A percentile compares a stretch with the other conserved stretches of the same genome.
These are phyloP conservation scores for Trematomus bernacchii DNA, from an alignment of 2,797 vertebrate genomes.

Conservation along the genomic window DNA sequence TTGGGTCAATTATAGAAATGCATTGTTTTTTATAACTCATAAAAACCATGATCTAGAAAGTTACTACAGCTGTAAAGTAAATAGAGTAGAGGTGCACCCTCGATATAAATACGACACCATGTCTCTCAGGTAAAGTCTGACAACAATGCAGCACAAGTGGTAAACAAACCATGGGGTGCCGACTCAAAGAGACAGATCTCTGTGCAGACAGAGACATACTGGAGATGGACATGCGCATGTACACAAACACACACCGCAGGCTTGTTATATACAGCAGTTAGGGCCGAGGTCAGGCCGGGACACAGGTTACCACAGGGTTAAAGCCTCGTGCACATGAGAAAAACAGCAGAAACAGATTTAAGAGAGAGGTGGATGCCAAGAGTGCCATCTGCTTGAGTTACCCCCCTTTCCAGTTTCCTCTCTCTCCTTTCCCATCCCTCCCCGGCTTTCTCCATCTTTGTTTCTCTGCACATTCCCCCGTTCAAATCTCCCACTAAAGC, in stretches of 20 bases:
- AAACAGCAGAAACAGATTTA: conserved; percentile 87
- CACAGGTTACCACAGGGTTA: conserved; percentile 84
- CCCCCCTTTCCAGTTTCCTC: conserved; percentile 66
- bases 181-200: conserved; percentile 10
- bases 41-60: not conserved
- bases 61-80: not conserved
- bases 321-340: conserved; percentile 83
- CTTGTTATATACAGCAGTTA: conserved; percentile 69
- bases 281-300: conserved; percentile 76
- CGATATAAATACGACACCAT: not conserved
- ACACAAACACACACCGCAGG: conserved; percentile 58
- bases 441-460: conserved; percentile 64
- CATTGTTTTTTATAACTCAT: not conserved
- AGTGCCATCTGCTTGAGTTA: conserved; percentile 84
- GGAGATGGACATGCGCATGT: conserved; percentile 47
- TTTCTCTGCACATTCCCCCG: conserved; percentile 65
- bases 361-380: conserved; percentile 82
- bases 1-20: not conserved
- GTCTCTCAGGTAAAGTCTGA: conserved; percentile 9
- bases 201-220: conserved; percentile 29
- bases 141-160: not conserved
- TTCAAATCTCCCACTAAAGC: conserved; percentile 56
- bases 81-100: not conserved
- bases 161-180: conserved; percentile 39
- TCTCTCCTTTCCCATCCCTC: conserved; percentile 59